Evolutionary conservation across 2,888 invertebrate genomes (phyloP), one percentile per base, ranked within the genome.

Genomic region (Hoplodrina ambigua): DNA sequence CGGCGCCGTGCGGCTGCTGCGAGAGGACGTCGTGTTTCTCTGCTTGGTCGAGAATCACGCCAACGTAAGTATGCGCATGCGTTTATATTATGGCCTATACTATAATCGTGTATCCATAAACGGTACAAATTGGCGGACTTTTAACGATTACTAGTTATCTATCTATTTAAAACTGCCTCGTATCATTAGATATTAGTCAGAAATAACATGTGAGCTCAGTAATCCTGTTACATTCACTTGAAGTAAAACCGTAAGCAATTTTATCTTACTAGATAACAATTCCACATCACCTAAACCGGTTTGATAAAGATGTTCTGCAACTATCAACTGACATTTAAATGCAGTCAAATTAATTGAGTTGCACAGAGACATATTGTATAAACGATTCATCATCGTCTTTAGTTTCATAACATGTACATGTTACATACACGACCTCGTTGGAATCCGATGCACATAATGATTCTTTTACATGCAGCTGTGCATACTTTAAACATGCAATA

Each of bases 11-110:
- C 95, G 98, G 49, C 96, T 99, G 33, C 96, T 97, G 87, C 95
- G 99, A 41, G 99, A 99, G 88, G 99, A 99, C 92, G 99, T 99
- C 5, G 98, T 99, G 6, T 99, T 99, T 93, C 96, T 99, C 65
- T 99, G 98, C 91, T 96, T 99, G 64, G 98, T 99, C 58, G 99
- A 99, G 92, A 98, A 98, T 94, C 97, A 98, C 88, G 97, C 97
- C 37, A 97, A 98, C 97, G 99, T 99, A 92, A 97, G 97, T 97
- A 85, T 75, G 53, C 69, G 75, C 75, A 72, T 81, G 72, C 54
- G 58, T 70, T 55, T 66, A 50, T 13, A 53, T 50, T 15, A 19
- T 55, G 15, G 19, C 54, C 11, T 15, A 44, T 19, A 19, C 55
- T 60, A 41, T 41, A 11, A 13, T 41, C 41, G 41, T 13, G 2